These are phyloP conservation scores for Rhimphoctona megacephalus DNA, from an alignment of 2,888 invertebrate genomes.

Conservation along the genomic window DNA sequence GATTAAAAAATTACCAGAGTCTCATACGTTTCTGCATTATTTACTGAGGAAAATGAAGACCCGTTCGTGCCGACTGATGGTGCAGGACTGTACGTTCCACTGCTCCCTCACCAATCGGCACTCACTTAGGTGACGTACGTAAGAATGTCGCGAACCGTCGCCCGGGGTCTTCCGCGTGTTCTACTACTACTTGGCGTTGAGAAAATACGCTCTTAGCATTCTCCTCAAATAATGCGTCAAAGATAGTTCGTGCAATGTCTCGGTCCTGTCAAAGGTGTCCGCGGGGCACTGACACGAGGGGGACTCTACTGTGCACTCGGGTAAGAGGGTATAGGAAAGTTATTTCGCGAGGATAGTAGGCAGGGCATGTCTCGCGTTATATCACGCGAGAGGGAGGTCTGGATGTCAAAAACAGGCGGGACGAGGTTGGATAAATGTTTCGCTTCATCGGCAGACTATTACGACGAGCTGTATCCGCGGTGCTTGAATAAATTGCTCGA, in stretches of 20 bases:
- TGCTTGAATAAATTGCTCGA: slow-evolving; percentile 19
- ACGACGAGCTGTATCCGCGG: slow-evolving; percentile 32
- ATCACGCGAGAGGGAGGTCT: background rate
- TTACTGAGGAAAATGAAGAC: background rate
- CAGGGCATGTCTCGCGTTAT: background rate
- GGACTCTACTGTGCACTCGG: background rate
- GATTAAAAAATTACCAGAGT: no score
- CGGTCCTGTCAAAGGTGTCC: background rate
- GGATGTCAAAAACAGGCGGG: slow-evolving; percentile 13
- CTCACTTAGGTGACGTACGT: background rate
- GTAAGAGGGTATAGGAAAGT: background rate
- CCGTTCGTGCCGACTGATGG: background rate
- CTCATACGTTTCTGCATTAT: background rate
- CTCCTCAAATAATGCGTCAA: background rate
- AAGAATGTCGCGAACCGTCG: background rate
- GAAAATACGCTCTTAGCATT: background rate
- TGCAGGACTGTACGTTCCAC: background rate
- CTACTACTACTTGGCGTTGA: background rate
- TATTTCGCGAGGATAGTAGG: background rate
- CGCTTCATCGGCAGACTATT: slow-evolving; percentile 60
- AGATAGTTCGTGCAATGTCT: slow-evolving; percentile 2
- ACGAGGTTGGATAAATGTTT: slow-evolving; percentile 47
- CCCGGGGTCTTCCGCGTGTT: background rate
- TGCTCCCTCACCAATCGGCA: background rate
- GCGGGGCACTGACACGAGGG: background rate